A percentile compares a stretch with the other conserved stretches of the same genome.
Conservation (phyloP, 1,140 invertebrate genomes). For the Formica selysi region DNA sequence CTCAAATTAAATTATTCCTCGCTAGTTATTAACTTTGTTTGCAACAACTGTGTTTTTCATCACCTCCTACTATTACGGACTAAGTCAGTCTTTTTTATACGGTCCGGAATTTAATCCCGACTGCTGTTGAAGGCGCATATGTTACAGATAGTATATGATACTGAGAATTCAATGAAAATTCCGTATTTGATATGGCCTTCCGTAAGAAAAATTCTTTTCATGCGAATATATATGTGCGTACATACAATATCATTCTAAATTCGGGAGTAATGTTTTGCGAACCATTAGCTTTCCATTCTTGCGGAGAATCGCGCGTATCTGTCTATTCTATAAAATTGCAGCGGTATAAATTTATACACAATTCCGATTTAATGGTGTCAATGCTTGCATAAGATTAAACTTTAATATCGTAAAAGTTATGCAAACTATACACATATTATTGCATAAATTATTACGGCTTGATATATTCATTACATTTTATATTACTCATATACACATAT, state of each 20-base stretch:
- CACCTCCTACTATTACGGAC: neutral
- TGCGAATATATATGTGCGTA: neutral
- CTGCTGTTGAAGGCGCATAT: neutral
- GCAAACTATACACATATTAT: neutral
- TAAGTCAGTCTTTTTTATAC: constrained; percentile 1
- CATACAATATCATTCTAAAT: constrained; percentile 20
- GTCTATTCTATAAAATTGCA: constrained; percentile 24
- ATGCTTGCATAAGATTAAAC: neutral
- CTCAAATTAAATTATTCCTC: neutral
- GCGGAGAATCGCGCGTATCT: constrained; percentile 3
- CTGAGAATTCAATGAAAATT: constrained; percentile 24
- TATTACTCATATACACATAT: neutral
- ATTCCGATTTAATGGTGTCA: neutral
- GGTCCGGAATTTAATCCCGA: neutral
- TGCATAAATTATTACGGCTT: neutral
- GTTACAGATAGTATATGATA: constrained; percentile 23
- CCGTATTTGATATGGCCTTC: neutral
- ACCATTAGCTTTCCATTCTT: neutral
- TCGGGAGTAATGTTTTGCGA: constrained; percentile 28
- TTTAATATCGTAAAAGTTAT: constrained; percentile 27
- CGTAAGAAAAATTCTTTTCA: constrained; percentile 10
- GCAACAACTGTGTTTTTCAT: neutral
- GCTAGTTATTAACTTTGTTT: neutral
- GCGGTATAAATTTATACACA: neutral
- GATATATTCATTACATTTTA: neutral